phyloP scores from a whole-genome alignment of 2,888 invertebrate genomes.

The Sphinx pinastri region DNA sequence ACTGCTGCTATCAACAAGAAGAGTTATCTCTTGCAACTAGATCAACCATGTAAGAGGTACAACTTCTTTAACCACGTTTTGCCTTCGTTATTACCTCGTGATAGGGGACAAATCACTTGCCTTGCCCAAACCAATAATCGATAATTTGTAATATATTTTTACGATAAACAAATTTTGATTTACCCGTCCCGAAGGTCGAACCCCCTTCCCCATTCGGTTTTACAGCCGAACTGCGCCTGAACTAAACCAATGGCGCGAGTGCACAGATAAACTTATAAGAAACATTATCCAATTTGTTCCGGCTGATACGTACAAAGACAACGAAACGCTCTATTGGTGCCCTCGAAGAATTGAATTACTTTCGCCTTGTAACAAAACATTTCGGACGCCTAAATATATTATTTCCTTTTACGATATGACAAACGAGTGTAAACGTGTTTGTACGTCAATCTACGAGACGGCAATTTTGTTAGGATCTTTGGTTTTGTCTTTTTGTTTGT shows the following conservation, averaged over 20 bases:
- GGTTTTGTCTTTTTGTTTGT: constrained; percentile 8
- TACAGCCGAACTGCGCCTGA: too few relatives aligned
- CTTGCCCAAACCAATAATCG: too few relatives aligned
- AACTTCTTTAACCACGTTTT: too few relatives aligned
- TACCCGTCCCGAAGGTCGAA: too few relatives aligned
- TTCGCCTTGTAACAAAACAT: constrained; percentile 28
- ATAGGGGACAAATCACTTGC: too few relatives aligned
- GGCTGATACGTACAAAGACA: constrained; percentile 55
- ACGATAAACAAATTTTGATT: too few relatives aligned
- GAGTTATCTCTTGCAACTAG: too few relatives aligned
- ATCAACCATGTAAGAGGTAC: too few relatives aligned
- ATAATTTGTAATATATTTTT: too few relatives aligned
- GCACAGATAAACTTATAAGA: constrained; percentile 1
- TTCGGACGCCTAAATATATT: constrained; percentile 28
- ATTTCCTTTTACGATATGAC: constrained; percentile 33
- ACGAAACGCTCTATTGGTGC: constrained; percentile 64
- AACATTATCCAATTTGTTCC: constrained; percentile 64
- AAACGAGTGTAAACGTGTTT: constrained; percentile 39
- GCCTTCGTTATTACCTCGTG: too few relatives aligned
- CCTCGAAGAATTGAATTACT: constrained; percentile 29
- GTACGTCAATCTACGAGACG: constrained; percentile 33
- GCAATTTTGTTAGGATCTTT: constrained; percentile 33
- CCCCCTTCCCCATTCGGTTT: too few relatives aligned
- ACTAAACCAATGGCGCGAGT: not conserved
- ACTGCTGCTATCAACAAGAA: too few relatives aligned